Base-by-base conservation (phyloP, 2,113 vertebrate species). In the Corythoichthys intestinalis region DNA sequence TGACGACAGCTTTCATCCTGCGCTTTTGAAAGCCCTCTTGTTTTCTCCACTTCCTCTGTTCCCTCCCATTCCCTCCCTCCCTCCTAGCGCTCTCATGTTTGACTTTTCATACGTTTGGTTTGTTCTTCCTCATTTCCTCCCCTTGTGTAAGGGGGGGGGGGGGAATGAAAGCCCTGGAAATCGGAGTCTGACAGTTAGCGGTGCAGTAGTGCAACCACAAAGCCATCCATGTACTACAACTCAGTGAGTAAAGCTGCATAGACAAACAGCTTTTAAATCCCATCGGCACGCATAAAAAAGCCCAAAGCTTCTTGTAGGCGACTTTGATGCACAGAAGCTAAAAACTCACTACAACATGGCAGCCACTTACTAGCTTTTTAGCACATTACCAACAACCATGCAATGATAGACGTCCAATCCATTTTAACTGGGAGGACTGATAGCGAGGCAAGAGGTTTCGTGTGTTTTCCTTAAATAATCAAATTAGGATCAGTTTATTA, bases 1-100 rank as follows among this genome's bases (percentile, higher is more conserved):
- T 82, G 85, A 86, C 86, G 1, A 20, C 88, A 80, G 76, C 90
- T 92, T 92, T 92, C 91, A 92, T 91, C 89, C 88, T 82, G 86
- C 87, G 88, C 90, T 88, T 90, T 87, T 91, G 88, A 92, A 90
- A 91, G 86, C 85, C 75, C 85, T 90, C 86, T 86, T 91, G 88
- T 91, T 90, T 92, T 90, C 83, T 81, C 62, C 79, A 87, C 88
- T 89, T 86, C 88, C 79, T 88, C 79, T 85, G 85, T 85, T 87
- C 86, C 80, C 82, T 80, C 66, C 79, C 75, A 57, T 63, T 20
- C 66, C 28, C 69, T 65, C 73, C 73, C 70, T 35, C 63, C 53
- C 28, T 37, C 5, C 59, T 65, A 66, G 74, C 48, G 71, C 80
- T 88, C 84, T 86, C 85, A 85, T 87, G 84, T 89, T 88, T 89